Base-by-base conservation (phyloP, 1,140 invertebrate species). In the Bursaphelenchus mucronatus region DNA sequence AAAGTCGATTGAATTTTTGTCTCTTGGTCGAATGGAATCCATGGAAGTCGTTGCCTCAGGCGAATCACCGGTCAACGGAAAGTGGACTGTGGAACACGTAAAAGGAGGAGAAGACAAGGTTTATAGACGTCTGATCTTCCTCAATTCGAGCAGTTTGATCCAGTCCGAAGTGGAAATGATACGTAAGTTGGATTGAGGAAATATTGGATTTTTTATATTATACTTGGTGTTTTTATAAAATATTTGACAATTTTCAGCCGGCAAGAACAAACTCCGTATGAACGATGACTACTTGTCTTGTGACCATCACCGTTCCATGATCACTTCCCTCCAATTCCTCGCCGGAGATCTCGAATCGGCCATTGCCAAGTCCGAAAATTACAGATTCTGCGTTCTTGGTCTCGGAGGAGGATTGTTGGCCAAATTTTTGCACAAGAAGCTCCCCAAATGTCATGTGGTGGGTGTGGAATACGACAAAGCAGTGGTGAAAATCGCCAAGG, bases 41-140 rank as follows among this genome's bases (percentile, higher is more conserved):
- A 74, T 53, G 15, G 53, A 66, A 52, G 52, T 51, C 5, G 47
- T 76, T 52, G 67, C 70, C 11, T 53, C 45, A n/a, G 75, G 75
- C 10, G 46, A 19, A 30, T 77, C 74, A 9, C 52, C 59, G 43
- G 65, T 77, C 43, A 77, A 75, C 49, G 75, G 75, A 3, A 40
- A 61, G n/a, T 77, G 76, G 76, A 67, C 63, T 19, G 75, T 77
- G 44, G 75, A 77, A 55, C 74, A 77, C 19, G 69, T 77, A 6
- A 41, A 67, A 30, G 19, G 64, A 13, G 57, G 64, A n/a, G 66
- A 61, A 13, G 61, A 63, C 39, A 17, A 17, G 9, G 13, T 50
- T 2, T 62, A 39, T 19, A 67, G 75, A 11, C 67, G 75, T 46
- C 68, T 77, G 19, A 68, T 77, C 15, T 77, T 77, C 57, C 10